phyloP scores from a whole-genome alignment of 2,113 vertebrate species.

The Pantherophis guttatus region DNA sequence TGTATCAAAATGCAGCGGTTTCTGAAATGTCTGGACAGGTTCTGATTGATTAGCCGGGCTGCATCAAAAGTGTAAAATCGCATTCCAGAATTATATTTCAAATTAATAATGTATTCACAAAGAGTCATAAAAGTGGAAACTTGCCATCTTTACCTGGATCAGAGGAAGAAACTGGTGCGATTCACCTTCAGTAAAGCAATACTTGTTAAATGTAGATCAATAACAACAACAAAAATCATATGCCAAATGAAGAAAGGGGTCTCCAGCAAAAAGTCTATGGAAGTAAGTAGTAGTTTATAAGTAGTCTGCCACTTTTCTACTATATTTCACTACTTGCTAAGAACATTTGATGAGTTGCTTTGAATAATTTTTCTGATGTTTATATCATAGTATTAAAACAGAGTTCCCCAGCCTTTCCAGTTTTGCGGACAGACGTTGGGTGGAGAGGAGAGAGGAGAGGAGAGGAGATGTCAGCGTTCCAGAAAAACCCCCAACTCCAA shows the following conservation, averaged over 20 bases:
- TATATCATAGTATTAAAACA: neutral
- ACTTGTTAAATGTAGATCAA: neutral
- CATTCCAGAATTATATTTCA: neutral
- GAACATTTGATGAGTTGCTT: slow-evolving; percentile 13
- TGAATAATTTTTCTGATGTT: slow-evolving; percentile 14
- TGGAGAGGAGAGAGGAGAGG: neutral
- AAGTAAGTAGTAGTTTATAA: slow-evolving; percentile 3
- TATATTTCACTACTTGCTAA: neutral
- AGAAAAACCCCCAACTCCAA: too few relatives aligned
- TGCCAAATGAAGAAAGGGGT: neutral
- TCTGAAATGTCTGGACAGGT: neutral
- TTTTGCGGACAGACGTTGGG: neutral
- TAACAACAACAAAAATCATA: neutral
- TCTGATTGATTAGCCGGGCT: neutral
- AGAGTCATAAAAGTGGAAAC: neutral
- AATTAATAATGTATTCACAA: slow-evolving; percentile 13
- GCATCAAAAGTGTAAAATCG: neutral
- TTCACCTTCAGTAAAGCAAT: neutral
- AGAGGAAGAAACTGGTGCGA: too few relatives aligned
- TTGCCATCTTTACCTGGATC: neutral
- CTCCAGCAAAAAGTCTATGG: neutral
- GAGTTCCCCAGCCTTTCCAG: neutral
- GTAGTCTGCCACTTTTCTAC: neutral
- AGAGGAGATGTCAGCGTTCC: too few relatives aligned
- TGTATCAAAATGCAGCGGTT: neutral